phyloP scores from a whole-genome alignment of 2,797 vertebrate species.

The Centropyge bicolor region DNA sequence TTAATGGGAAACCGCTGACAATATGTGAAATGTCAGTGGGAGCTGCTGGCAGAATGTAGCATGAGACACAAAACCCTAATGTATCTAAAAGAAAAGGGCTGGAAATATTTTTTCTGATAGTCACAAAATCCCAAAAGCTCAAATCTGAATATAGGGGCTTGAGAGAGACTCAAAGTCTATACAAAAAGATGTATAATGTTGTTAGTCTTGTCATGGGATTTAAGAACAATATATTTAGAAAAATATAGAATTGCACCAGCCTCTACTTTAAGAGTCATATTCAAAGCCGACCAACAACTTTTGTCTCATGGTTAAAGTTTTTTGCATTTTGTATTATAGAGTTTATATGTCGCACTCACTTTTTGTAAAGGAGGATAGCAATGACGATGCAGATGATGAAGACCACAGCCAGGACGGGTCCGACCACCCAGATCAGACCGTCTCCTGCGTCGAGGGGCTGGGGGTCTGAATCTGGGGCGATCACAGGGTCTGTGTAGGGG shows the following conservation, averaged over 20 bases:
- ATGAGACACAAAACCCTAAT: conserved; percentile 7
- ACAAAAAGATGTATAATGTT: not conserved
- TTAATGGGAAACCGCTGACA: conserved; percentile 2
- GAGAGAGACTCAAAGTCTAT: not conserved
- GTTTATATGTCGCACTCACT: conserved; percentile 85
- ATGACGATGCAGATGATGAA: conserved; percentile 99
- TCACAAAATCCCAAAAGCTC: not conserved
- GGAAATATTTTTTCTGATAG: not conserved
- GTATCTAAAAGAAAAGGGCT: not conserved
- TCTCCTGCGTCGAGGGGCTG: conserved; percentile 95
- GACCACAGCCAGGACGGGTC: conserved; percentile 95
- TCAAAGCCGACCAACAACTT: conserved; percentile 26
- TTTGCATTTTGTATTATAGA: conserved; percentile 34
- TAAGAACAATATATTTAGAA: not conserved
- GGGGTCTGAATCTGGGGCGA: conserved; percentile 93
- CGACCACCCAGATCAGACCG: conserved; percentile 98
- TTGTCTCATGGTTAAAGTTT: not conserved
- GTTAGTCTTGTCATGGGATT: not conserved
- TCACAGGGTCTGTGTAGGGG: conserved; percentile 93
- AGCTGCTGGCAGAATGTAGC: conserved; percentile 16
- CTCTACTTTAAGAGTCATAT: conserved; percentile 9
- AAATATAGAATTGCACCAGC: not conserved
- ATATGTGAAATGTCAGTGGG: conserved; percentile 20
- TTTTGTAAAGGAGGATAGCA: conserved; percentile 98
- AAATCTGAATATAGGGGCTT: not conserved